Percentiles rank a stretch among this genome's conserved stretches.
These are phyloP conservation scores for Dione juno DNA, from an alignment of 2,888 invertebrate species.

Conservation along the genomic window DNA sequence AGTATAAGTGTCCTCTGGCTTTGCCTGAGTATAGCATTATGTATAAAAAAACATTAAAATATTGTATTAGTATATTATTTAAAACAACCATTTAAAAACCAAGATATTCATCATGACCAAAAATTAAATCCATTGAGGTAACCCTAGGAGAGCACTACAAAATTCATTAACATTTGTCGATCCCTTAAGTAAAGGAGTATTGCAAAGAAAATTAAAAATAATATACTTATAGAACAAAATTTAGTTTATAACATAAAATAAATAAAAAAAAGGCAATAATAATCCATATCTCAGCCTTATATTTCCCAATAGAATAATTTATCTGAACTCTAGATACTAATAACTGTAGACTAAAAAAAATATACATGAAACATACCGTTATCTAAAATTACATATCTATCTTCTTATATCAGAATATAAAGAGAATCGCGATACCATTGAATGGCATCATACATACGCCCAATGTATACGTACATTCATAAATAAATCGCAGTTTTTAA, in stretches of 20 bases:
- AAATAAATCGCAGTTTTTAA: conserved; percentile 17
- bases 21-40: neutral
- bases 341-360: too few relatives aligned
- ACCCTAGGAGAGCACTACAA: neutral
- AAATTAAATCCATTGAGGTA: neutral
- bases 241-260: neutral
- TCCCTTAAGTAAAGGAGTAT: neutral
- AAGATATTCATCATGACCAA: neutral
- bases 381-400: too few relatives aligned
- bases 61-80: neutral
- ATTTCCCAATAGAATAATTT: neutral
- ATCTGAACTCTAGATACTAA: too few relatives aligned
- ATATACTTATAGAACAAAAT: neutral
- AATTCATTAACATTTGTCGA: neutral
- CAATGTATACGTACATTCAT: neutral
- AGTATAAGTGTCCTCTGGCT: neutral
- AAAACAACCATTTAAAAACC: neutral
- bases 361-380: neutral
- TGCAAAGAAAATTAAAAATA: neutral
- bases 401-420: too few relatives aligned
- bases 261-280: neutral
- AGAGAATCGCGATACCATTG: too few relatives aligned
- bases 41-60: neutral
- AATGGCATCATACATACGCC: too few relatives aligned
- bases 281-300: neutral